phyloP scores from a whole-genome alignment of 2,797 vertebrate species.

The Columba guinea region DNA sequence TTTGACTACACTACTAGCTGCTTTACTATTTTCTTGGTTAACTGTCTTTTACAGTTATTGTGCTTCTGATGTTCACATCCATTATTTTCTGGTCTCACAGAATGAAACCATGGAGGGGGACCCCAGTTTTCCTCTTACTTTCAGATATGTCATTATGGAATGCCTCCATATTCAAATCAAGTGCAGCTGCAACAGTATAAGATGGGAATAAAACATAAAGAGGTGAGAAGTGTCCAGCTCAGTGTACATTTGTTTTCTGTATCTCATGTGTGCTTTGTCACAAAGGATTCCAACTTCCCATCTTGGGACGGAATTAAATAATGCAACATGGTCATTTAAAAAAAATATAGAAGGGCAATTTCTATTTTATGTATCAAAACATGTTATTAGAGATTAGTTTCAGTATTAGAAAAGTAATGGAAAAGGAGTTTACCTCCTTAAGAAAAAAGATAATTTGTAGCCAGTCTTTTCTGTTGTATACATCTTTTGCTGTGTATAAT shows the following conservation, averaged over 20 bases:
- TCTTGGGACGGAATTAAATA: background rate
- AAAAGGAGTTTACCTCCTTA: background rate
- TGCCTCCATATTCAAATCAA: background rate
- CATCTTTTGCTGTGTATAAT: background rate
- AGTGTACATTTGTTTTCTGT: background rate
- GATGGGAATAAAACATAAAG: background rate
- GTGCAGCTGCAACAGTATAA: background rate
- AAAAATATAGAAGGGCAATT: background rate
- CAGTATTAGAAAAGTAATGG: background rate
- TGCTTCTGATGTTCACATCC: background rate
- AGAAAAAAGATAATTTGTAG: background rate
- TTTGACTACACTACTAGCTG: constrained; percentile 21
- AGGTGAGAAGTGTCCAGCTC: background rate
- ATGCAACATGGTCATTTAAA: background rate
- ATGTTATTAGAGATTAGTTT: background rate
- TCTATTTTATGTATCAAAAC: background rate
- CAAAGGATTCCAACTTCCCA: background rate
- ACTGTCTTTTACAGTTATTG: background rate
- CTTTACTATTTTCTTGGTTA: constrained; percentile 15
- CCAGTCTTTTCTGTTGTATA: background rate
- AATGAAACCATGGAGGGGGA: background rate
- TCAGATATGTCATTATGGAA: background rate
- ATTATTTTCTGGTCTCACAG: background rate
- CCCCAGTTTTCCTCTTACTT: background rate
- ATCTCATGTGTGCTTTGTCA: background rate